These are phyloP conservation scores for Tetramorium alpestre DNA, from an alignment of 1,140 invertebrate species.

Conservation along the genomic window DNA sequence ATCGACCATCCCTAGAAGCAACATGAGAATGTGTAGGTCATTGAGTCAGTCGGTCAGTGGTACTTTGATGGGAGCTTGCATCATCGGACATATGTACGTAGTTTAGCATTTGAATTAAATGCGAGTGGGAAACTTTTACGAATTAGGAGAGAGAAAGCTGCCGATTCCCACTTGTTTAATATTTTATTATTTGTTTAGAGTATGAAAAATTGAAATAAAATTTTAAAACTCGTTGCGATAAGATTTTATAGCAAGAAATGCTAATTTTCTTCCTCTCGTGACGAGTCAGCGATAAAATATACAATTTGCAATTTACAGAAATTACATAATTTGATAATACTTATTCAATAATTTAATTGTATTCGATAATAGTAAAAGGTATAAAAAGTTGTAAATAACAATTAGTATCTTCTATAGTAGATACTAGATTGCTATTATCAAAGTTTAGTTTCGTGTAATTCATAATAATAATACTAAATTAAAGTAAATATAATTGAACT, in stretches of 20 bases:
- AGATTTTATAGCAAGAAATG: not conserved
- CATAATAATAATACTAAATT: not conserved
- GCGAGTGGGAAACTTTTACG: not conserved
- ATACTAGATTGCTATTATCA: not conserved
- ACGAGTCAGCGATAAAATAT: not conserved
- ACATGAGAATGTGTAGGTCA: slow-evolving; percentile 48
- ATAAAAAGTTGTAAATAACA: not conserved
- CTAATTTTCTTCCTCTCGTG: not conserved
- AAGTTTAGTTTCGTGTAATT: not conserved
- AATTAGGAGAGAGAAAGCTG: not conserved
- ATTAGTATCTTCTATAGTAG: not conserved
- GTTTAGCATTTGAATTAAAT: not conserved
- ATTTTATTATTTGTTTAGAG: not conserved
- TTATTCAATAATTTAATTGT: not conserved
- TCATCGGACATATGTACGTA: not conserved
- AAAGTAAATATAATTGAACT: too few relatives aligned
- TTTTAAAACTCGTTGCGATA: not conserved
- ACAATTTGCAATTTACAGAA: not conserved
- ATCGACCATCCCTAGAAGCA: slow-evolving; percentile 6
- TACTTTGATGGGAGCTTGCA: not conserved
- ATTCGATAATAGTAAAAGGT: not conserved
- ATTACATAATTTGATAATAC: not conserved
- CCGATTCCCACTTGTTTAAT: not conserved
- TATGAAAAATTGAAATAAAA: not conserved
- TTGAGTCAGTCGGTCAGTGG: slow-evolving; percentile 46